Evolutionary conservation across 2,888 invertebrate genomes (phyloP).

Genomic region (Nephrotoma appendiculata): DNA sequence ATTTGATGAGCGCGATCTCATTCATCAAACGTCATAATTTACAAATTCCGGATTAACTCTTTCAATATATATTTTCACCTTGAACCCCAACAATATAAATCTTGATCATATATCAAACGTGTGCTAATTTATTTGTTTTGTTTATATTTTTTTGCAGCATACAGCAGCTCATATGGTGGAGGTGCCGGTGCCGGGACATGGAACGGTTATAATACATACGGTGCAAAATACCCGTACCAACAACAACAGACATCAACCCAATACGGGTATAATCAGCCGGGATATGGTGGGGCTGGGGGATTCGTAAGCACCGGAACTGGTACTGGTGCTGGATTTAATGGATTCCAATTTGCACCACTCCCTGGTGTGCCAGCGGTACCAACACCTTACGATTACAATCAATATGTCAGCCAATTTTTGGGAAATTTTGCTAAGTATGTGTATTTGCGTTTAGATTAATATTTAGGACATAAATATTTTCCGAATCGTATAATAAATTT

Average conservation of each 20-base stretch:
- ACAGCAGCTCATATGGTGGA: background rate
- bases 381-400: constrained; percentile 8
- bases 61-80: background rate
- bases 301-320: background rate
- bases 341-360: background rate
- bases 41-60: background rate
- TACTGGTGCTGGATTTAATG: constrained; percentile 7
- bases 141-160: background rate
- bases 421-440: constrained; percentile 12
- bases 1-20: background rate
- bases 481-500: background rate
- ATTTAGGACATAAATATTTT: background rate
- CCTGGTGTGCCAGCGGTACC: constrained; percentile 9
- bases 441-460: background rate
- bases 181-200: background rate
- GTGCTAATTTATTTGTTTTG: background rate
- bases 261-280: background rate
- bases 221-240: background rate
- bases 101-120: background rate
- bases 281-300: background rate
- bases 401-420: constrained; percentile 11
- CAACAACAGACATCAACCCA: background rate
- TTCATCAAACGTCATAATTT: too few species aligned
- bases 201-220: background rate
- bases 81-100: background rate